A percentile compares a stretch with the other conserved stretches of the same genome.
Evolutionary conservation across 2,113 vertebrate species (phyloP).

Genomic region (Muntiacus muntjak): DNA sequence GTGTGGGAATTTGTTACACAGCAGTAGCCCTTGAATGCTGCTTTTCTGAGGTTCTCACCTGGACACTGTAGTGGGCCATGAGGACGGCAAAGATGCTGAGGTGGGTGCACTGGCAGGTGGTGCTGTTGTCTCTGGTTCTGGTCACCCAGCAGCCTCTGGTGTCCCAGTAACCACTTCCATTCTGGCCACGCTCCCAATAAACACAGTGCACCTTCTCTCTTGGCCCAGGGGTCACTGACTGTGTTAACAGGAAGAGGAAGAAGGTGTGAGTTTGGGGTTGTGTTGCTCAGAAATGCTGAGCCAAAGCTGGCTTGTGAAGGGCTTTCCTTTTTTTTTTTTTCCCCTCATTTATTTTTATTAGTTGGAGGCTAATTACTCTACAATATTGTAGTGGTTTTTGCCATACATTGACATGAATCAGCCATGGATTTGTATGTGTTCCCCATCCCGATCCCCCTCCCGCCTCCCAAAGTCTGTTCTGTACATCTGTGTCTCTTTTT

Average conservation of each 20-base stretch:
- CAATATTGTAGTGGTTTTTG: too few relatives aligned
- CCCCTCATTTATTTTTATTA: too few relatives aligned
- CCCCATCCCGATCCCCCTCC: too few relatives aligned
- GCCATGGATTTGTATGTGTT: too few relatives aligned
- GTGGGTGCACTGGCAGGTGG: conserved; percentile 80
- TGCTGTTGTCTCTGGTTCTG: conserved; percentile 55
- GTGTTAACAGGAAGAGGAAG: neutral
- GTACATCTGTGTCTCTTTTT: too few relatives aligned
- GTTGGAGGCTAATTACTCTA: too few relatives aligned
- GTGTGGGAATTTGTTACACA: neutral
- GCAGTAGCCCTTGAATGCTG: neutral
- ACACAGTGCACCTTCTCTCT: conserved; percentile 63
- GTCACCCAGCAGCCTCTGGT: conserved; percentile 72
- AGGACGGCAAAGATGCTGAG: conserved; percentile 84
- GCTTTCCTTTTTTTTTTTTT: neutral
- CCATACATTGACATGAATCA: too few relatives aligned
- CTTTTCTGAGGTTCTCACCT: neutral
- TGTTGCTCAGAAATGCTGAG: neutral
- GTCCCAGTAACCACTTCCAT: conserved; percentile 71
- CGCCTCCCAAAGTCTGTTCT: too few relatives aligned
- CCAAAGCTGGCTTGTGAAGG: neutral
- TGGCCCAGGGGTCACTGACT: neutral
- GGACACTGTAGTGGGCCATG: conserved; percentile 46
- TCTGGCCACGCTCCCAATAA: conserved; percentile 71
- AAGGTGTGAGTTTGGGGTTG: neutral